Conservation (phyloP, 2,888 invertebrate species). For the Lepidochrysops patricia region DNA sequence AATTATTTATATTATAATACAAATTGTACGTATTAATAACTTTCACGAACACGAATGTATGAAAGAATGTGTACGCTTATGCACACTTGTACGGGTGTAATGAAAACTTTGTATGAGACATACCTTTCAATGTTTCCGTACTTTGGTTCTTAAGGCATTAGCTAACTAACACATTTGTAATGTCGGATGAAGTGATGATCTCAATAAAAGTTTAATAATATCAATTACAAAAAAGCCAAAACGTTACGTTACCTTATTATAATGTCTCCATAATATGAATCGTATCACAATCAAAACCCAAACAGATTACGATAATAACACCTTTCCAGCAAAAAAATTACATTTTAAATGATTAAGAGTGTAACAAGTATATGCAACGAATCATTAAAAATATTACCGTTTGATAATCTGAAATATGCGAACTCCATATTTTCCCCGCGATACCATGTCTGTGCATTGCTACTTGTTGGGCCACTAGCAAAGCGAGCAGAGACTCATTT, state of each 20-base stretch:
- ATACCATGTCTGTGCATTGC: conserved; percentile 42
- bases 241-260: too few species aligned
- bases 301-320: background rate
- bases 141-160: background rate
- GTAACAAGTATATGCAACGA: conserved; percentile 27
- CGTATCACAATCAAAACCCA: background rate
- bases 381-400: conserved; percentile 33
- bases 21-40: background rate
- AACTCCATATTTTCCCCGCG: conserved; percentile 41
- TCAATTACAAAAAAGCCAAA: too few species aligned
- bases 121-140: background rate
- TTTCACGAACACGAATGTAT: background rate
- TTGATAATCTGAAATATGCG: conserved; percentile 34
- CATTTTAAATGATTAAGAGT: conserved; percentile 25
- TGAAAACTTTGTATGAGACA: background rate
- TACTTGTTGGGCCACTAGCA: conserved; percentile 31
- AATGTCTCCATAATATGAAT: background rate
- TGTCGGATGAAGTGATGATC: background rate
- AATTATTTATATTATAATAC: background rate
- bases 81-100: background rate
- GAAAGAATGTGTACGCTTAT: background rate
- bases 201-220: too few species aligned
- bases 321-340: conserved; percentile 18
- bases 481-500: conserved; percentile 20
- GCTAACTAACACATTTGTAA: too few species aligned